Conservation (phyloP, 2,113 vertebrate genomes). For the Eulemur macaco region DNA sequence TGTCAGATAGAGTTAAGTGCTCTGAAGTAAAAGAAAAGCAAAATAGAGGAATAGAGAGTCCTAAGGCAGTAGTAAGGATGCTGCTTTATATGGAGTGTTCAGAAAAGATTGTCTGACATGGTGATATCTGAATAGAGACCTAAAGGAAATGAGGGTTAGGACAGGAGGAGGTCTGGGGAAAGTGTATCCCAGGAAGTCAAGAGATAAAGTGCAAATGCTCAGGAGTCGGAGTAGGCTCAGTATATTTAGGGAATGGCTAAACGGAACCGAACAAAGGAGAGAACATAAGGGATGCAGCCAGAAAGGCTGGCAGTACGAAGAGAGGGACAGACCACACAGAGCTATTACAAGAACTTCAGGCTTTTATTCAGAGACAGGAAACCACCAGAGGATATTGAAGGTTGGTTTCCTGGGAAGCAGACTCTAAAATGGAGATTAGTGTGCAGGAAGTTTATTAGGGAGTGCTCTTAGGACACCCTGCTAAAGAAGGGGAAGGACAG, state of each 20-base stretch:
- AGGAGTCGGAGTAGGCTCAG: neutral
- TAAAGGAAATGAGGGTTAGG: neutral
- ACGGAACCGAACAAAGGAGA: neutral
- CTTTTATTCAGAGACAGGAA: neutral
- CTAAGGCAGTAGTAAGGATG: neutral
- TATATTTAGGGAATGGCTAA: neutral
- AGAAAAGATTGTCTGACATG: neutral
- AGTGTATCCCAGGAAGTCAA: neutral
- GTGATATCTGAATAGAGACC: neutral
- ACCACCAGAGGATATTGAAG: neutral
- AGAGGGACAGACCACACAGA: neutral
- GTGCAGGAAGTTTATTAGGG: neutral
- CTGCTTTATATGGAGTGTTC: neutral
- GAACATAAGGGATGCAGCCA: neutral
- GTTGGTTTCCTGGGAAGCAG: neutral
- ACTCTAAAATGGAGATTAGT: neutral
- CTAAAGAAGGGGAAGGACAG: neutral
- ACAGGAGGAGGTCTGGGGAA: neutral
- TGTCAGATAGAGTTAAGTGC: neutral
- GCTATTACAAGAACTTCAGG: neutral
- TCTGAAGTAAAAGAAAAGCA: neutral
- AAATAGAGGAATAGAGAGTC: neutral
- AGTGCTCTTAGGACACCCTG: neutral
- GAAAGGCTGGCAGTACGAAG: neutral
- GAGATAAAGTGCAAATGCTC: neutral